Base-by-base conservation (phyloP, 2,888 invertebrate species). In the Hypselothyrea guttata region DNA sequence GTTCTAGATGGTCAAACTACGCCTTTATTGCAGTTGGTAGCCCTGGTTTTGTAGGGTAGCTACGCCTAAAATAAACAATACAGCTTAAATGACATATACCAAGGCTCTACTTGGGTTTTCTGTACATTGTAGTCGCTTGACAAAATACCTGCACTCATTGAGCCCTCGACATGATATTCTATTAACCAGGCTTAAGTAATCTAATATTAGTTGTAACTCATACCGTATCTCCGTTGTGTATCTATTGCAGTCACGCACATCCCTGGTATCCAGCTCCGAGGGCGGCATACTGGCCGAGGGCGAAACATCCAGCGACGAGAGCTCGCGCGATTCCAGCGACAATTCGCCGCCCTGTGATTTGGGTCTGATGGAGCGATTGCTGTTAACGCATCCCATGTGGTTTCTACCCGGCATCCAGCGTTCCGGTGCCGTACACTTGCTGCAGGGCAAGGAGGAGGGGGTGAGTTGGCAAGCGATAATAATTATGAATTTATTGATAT, bases 331-430 rank as follows among this genome's bases (percentile, higher is more conserved):
- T 42, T 85, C 84, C 45, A 92, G 91, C 70, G 86, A 89, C 47
- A 88, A 89, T 73, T 93, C 93, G 55, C 94, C 94, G 66, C 95
- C 95, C 67, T 96, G 96, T 89, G 95, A 95, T 91, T 94, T 97
- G 87, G 94, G 95, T 15, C 91, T 97, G 69, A 92, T 96, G 87
- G 98, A 98, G 90, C 92, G 97, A 70, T 92, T 98, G 75, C 94
- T 97, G 87, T 93, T 97, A 72, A 96, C 97, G 28, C 97, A 98
- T 91, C 96, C 97, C 37, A 96, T 98, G 84, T 98, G 98, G 98
- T 98, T 96, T 90, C 92, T 98, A 64, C 96, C 97, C 0, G 96
- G 97, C 33, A 96, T 98, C 48, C 97, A 97, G 87, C 92, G 98
- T 71, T 96, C 96, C 52, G 98, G 97, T 4, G 97, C 97, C 18